Evolutionary conservation across 1,140 invertebrate species (phyloP).

Genomic region (Drosophila ironensis): DNA sequence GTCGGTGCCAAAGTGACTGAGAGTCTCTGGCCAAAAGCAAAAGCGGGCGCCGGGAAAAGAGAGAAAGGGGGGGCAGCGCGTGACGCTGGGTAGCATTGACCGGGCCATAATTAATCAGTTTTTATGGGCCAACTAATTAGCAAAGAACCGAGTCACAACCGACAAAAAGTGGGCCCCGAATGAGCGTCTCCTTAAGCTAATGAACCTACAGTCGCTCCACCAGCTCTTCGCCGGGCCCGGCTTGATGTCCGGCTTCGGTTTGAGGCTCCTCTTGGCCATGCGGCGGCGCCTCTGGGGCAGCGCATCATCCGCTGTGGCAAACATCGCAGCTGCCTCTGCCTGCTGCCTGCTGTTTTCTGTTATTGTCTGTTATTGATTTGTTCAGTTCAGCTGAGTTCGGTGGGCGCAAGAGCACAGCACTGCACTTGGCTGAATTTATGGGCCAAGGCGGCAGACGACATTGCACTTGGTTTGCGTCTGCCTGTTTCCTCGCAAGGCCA

Average conservation of each 20-base stretch:
- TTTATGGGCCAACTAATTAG: constrained; percentile 64
- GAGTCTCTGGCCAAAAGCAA: constrained; percentile 34
- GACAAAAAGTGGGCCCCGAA: constrained; percentile 7
- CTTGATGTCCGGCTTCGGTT: constrained; percentile 41
- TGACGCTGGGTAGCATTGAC: constrained; percentile 68
- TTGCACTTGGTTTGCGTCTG: constrained; percentile 41
- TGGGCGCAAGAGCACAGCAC: constrained; percentile 31
- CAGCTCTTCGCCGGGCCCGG: constrained; percentile 40
- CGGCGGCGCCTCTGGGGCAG: constrained; percentile 40
- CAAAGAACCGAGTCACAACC: constrained; percentile 21
- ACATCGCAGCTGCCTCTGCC: constrained; percentile 37
- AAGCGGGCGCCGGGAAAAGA: no score
- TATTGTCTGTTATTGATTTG: constrained; percentile 44
- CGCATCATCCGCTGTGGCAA: constrained; percentile 53
- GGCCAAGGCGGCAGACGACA: constrained; percentile 52
- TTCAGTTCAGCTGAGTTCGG: constrained; percentile 17
- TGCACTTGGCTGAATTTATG: constrained; percentile 36
- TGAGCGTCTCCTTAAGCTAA: constrained; percentile 30
- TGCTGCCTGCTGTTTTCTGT: background rate
- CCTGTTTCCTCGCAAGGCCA: background rate
- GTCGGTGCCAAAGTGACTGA: constrained; percentile 59
- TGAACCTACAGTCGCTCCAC: constrained; percentile 73
- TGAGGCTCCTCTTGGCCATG: constrained; percentile 29
- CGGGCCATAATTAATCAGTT: constrained; percentile 67
- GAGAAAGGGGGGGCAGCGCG: constrained; percentile 10